Percentiles rank a stretch among this genome's conserved stretches.
Conservation (phyloP, 2,797 vertebrate genomes). For the Ceryle rudis region DNA sequence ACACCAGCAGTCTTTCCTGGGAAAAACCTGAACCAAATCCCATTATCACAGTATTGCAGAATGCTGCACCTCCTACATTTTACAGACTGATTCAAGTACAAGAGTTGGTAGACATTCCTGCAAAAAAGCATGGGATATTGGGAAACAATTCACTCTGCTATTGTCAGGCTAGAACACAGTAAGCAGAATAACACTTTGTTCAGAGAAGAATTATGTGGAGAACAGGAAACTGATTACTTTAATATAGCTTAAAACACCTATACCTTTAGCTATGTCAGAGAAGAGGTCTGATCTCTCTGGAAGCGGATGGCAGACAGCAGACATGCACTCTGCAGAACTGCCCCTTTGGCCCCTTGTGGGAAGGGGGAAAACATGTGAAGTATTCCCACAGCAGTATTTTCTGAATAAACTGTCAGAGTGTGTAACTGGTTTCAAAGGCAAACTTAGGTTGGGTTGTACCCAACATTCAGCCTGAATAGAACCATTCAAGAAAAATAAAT, state of each 20-base stretch:
- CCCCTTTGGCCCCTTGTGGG: not conserved
- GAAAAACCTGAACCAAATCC: rapidly evolving
- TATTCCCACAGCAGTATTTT: not conserved
- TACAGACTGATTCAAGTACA: not conserved
- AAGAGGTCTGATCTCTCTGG: not conserved
- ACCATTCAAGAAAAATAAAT: slow-evolving; percentile 38
- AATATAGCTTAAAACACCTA: not conserved
- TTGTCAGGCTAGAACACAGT: not conserved
- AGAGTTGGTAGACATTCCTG: not conserved
- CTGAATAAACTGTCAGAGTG: not conserved
- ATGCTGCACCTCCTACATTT: not conserved
- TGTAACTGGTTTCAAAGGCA: slow-evolving; percentile 9
- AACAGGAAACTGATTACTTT: not conserved
- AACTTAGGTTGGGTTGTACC: not conserved
- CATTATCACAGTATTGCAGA: not conserved
- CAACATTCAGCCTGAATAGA: slow-evolving; percentile 34
- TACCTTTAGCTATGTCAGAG: not conserved
- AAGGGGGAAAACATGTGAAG: rapidly evolving
- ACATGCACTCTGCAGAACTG: not conserved
- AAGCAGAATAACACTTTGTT: rapidly evolving
- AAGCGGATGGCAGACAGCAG: not conserved
- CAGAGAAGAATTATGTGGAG: not conserved
- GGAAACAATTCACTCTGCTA: not conserved
- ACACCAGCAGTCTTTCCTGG: not conserved
- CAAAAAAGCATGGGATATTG: not conserved